Evolutionary conservation across 2,113 vertebrate species (phyloP).

Genomic region (Poeciliopsis prolifica): DNA sequence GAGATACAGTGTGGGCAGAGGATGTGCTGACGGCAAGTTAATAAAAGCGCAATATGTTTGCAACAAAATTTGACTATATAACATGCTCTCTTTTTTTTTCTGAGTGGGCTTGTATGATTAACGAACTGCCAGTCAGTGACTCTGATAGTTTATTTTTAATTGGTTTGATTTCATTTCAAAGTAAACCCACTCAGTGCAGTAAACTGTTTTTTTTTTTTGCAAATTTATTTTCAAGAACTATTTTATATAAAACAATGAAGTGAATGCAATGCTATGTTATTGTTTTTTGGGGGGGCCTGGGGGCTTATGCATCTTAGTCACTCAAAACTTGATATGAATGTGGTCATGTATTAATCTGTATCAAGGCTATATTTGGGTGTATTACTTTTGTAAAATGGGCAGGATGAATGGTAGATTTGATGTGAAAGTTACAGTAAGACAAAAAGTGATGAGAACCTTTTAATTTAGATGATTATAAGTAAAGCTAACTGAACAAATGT

Average conservation of each 20-base stretch:
- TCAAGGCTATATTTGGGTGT: background rate
- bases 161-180: constrained; percentile 5
- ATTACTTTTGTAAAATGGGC: background rate
- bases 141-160: constrained; percentile 2
- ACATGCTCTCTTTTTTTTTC: constrained; percentile 7
- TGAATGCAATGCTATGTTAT: background rate
- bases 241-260: background rate
- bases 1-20: constrained; percentile 38
- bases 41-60: constrained; percentile 27
- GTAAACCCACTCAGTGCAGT: background rate
- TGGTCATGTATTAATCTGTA: background rate
- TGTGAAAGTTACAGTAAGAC: background rate
- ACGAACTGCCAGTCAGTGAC: background rate
- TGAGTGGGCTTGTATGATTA: background rate
- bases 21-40: constrained; percentile 49
- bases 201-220: background rate
- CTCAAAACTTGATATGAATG: background rate
- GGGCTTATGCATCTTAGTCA: too few species aligned
- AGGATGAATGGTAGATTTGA: background rate
- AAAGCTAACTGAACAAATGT: background rate
- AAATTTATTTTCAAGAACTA: background rate
- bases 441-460: background rate
- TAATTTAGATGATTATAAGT: background rate
- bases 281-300: too few species aligned
- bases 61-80: background rate